Evolutionary conservation across 2,888 invertebrate genomes (phyloP).

Genomic region (Elmis aenea): DNA sequence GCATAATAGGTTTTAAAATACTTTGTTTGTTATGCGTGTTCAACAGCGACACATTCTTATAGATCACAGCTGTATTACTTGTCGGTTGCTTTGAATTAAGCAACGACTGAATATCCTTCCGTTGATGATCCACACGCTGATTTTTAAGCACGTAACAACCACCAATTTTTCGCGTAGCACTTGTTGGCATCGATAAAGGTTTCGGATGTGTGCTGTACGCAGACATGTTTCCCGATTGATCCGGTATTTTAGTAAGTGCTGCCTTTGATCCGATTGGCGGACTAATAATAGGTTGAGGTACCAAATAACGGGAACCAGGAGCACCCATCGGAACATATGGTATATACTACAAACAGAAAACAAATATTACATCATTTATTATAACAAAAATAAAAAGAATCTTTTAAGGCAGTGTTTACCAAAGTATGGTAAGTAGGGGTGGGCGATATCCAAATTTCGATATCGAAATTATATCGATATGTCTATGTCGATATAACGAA

Average conservation of each 20-base stretch:
- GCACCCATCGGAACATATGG: slow-evolving; percentile 37
- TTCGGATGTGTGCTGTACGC: slow-evolving; percentile 55
- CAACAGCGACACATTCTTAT: slow-evolving; percentile 27
- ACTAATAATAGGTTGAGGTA: slow-evolving; percentile 32
- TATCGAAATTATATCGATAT: too few relatives aligned
- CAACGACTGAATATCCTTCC: slow-evolving; percentile 39
- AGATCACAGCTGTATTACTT: slow-evolving; percentile 27
- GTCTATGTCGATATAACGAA: too few relatives aligned
- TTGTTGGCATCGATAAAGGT: slow-evolving; percentile 55
- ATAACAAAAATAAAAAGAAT: too few relatives aligned
- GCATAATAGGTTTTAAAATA: slow-evolving; percentile 29
- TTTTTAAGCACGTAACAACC: slow-evolving; percentile 52
- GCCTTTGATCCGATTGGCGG: slow-evolving; percentile 33
- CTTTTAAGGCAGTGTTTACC: too few relatives aligned
- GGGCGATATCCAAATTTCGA: too few relatives aligned
- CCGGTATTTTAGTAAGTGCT: slow-evolving; percentile 36
- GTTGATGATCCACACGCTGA: slow-evolving; percentile 39
- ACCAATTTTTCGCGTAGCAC: slow-evolving; percentile 55
- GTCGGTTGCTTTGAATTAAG: slow-evolving; percentile 31
- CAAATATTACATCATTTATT: too few relatives aligned
- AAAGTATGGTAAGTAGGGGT: too few relatives aligned
- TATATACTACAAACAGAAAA: too few relatives aligned
- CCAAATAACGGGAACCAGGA: slow-evolving; percentile 34
- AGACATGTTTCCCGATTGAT: slow-evolving; percentile 31
- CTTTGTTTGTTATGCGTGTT: slow-evolving; percentile 19